Evolutionary conservation across 2,888 invertebrate species (phyloP), one percentile per base, ranked within the genome.

Genomic region (Unio delphinus): DNA sequence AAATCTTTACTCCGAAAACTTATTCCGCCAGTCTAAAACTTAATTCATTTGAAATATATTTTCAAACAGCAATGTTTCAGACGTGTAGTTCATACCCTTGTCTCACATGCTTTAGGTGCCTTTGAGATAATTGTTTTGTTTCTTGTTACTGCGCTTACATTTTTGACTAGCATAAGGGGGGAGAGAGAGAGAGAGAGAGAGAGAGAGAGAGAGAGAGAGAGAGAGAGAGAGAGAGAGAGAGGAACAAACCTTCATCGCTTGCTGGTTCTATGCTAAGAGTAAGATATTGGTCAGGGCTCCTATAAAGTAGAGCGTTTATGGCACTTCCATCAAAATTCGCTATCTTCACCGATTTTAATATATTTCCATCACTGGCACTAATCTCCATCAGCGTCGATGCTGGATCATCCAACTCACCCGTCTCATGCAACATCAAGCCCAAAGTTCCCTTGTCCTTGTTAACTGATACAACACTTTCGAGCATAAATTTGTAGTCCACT

Each of bases 261-360:
- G 63, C 66, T 34, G 69, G 70, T 55, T 72, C 69, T n/a, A 82
- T 74, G 45, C 78, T 74, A 56, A 82, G 75, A 3, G 79, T 76
- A 20, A 76, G 70, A 58, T 77, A 79, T 5, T 65, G 55, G n/a
- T 60, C 59, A 11, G 57, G 65, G 54, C 45, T 58, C 58, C 58
- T 26, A 7, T 59, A 67, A 20, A 63, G 67, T 11, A 76, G 26
- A 17, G 71, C 71, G 26, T 59, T 73, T 23, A 76, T 62, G 0
- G 73, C 69, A 26, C 56, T 62, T 6, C 63, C 65, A 23, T 64
- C 64, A 57, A 70, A 64, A 23, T 45, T 45, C 45, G 45, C 45
- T 45, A 45, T 45, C 45, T 45, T 45, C 11, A 3, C 15, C 15
- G 45, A 45, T 45, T 15, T 45, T 8, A 76, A 69, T 15, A 79